These are phyloP conservation scores for zebrafish (Danio rerio) DNA, from an alignment of 2,113 vertebrate genomes.

Conservation along the genomic window DNA sequence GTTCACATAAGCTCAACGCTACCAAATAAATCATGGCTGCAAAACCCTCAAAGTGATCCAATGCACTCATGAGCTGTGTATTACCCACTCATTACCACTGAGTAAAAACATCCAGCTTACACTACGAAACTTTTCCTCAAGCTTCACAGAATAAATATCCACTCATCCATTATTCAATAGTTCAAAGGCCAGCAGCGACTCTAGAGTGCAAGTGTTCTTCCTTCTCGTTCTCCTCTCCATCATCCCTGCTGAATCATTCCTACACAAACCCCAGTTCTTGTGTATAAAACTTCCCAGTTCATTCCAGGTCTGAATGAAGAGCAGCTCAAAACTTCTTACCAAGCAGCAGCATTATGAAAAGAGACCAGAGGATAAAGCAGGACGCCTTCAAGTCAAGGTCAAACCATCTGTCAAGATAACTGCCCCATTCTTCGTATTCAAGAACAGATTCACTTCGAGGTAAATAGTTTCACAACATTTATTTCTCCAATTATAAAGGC, in stretches of 20 bases:
- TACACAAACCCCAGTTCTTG: conserved; percentile 14
- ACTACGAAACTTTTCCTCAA: conserved; percentile 20
- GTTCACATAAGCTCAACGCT: neutral
- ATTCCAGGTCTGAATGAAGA: conserved; percentile 3
- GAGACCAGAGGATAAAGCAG: neutral
- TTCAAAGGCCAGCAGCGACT: conserved; percentile 58
- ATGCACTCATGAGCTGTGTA: neutral
- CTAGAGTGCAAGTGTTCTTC: neutral
- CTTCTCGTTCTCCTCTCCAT: conserved; percentile 3
- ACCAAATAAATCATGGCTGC: neutral
- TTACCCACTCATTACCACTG: neutral
- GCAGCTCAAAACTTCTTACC: neutral
- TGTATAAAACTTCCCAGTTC: conserved; percentile 1
- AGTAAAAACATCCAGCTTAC: conserved; percentile 5
- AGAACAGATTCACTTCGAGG: neutral
- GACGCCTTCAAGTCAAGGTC: conserved; percentile 11
- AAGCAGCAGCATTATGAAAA: neutral
- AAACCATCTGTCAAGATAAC: neutral
- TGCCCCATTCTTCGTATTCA: neutral
- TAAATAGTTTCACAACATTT: neutral
- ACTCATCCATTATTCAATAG: conserved; percentile 63
- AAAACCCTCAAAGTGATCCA: neutral
- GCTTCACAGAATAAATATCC: conserved; percentile 38
- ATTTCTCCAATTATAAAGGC: neutral
- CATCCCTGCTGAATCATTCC: conserved; percentile 5